Percentiles rank a stretch among this genome's conserved stretches.
phyloP scores from a whole-genome alignment of 2,797 vertebrate species.

The Prionace glauca region DNA sequence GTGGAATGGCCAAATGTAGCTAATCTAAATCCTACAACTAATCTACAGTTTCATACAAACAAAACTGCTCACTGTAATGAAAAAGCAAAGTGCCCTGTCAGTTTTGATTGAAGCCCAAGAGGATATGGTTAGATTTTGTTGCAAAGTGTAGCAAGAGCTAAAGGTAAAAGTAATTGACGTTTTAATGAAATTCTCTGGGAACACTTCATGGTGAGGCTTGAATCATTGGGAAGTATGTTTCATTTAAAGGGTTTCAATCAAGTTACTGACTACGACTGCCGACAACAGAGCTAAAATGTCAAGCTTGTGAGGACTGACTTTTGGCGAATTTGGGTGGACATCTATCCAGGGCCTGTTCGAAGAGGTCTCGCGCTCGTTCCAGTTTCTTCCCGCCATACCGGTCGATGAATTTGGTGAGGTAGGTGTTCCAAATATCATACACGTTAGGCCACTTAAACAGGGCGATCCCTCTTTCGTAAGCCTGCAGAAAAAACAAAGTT shows the following conservation, averaged over 20 bases:
- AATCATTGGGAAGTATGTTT: neutral
- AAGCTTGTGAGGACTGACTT: constrained; percentile 47
- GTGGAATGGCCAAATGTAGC: neutral
- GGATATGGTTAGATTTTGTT: neutral
- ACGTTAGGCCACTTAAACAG: constrained; percentile 92
- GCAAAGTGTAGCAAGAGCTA: neutral
- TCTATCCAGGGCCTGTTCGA: constrained; percentile 84
- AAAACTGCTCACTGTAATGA: neutral
- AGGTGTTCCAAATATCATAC: constrained; percentile 93
- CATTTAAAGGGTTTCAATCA: neutral
- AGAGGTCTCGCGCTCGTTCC: constrained; percentile 83
- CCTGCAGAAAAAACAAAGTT: constrained; percentile 53
- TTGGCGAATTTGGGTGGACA: constrained; percentile 73
- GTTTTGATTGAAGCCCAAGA: neutral
- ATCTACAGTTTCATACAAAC: neutral
- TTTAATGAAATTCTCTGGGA: neutral
- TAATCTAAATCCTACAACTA: neutral
- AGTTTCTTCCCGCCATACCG: constrained; percentile 88
- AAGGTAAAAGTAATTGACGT: neutral
- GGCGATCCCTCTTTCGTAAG: constrained; percentile 86
- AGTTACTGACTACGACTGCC: neutral
- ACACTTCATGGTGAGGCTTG: neutral
- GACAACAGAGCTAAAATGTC: neutral
- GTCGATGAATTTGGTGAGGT: constrained; percentile 87
- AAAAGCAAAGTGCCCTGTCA: neutral